Conservation (phyloP, 2,888 invertebrate species). For the Scaptomyza flava region DNA sequence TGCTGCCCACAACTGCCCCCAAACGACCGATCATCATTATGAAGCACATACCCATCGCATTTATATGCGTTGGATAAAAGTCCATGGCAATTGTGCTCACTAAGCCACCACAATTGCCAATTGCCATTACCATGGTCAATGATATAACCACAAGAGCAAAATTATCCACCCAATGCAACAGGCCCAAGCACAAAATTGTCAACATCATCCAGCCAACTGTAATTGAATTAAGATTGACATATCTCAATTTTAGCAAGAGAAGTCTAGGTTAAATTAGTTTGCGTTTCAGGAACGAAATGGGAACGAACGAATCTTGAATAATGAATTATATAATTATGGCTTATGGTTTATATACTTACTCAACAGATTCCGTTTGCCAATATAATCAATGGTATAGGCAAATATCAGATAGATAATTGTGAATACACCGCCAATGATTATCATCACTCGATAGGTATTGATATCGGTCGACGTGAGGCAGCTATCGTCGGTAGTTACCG, state of each 20-base stretch:
- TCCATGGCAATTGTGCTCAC: constrained; percentile 87
- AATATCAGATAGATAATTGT: constrained; percentile 88
- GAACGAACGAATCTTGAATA: too few relatives aligned
- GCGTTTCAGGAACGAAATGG: too few relatives aligned
- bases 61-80: constrained; percentile 86
- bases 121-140: constrained; percentile 86
- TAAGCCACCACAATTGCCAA: constrained; percentile 86
- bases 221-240: neutral
- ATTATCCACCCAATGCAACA: constrained; percentile 87
- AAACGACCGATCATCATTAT: constrained; percentile 83
- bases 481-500: neutral
- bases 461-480: constrained; percentile 87
- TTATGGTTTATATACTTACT: constrained; percentile 59
- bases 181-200: constrained; percentile 86
- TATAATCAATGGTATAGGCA: constrained; percentile 86
- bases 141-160: constrained; percentile 87
- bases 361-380: constrained; percentile 87
- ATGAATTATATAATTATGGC: too few relatives aligned
- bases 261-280: too few relatives aligned
- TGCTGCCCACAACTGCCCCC: constrained; percentile 82
- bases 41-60: constrained; percentile 84
- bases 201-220: constrained; percentile 83
- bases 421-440: constrained; percentile 88
- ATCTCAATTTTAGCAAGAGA: too few relatives aligned
- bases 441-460: constrained; percentile 87